Evolutionary conservation across 1,140 invertebrate species (phyloP).

Genomic region (Myzus persicae): DNA sequence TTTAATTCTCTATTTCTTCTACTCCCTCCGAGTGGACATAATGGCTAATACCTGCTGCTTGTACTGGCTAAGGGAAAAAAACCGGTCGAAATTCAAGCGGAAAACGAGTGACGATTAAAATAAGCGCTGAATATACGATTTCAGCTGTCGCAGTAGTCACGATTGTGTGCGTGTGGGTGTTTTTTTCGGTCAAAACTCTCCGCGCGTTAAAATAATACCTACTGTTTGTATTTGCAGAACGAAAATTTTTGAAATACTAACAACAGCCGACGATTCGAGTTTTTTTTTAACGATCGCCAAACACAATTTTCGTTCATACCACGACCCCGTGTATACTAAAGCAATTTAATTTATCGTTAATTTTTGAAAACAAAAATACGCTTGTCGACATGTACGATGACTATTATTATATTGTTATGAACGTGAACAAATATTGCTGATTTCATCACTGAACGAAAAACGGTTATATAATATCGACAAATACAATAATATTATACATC

Average conservation of each 20-base stretch:
- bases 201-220: background rate
- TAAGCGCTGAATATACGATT: background rate
- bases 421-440: no score
- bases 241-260: background rate
- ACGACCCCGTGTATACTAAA: background rate
- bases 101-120: background rate
- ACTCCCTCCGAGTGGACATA: background rate
- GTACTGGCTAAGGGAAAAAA: no score
- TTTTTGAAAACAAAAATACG: background rate
- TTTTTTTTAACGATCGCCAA: constrained; percentile 5
- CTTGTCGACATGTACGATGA: background rate
- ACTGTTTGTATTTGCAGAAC: background rate
- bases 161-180: background rate
- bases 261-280: background rate
- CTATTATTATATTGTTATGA: background rate
- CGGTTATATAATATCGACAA: background rate
- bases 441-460: background rate
- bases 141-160: background rate
- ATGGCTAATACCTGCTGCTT: background rate
- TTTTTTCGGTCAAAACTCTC: background rate
- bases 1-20: background rate
- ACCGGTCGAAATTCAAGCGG: background rate
- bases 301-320: background rate
- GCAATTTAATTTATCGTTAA: background rate
- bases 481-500: background rate